These are phyloP conservation scores for Lycophotia porphyrea DNA, from an alignment of 2,888 invertebrate species.

Conservation along the genomic window DNA sequence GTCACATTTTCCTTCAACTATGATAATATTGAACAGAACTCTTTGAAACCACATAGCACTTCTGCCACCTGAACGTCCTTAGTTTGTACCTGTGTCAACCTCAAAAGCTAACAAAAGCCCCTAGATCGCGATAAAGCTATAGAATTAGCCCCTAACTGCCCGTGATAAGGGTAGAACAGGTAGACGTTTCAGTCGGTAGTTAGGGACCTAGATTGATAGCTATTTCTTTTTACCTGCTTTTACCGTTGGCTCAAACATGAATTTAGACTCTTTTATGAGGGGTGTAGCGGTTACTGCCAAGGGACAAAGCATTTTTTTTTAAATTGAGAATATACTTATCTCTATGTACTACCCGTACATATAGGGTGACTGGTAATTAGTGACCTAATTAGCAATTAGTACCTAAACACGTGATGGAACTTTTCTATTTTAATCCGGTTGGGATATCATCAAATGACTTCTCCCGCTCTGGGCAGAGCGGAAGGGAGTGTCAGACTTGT, in stretches of 20 bases:
- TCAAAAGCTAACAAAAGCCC: conserved; percentile 4
- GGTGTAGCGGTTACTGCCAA: background rate
- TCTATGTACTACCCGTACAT: too few species aligned
- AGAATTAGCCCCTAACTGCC: conserved; percentile 24
- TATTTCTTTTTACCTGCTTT: conserved; percentile 19
- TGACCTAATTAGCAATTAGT: too few species aligned
- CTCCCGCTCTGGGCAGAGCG: too few species aligned
- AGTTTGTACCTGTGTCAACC: conserved; percentile 28
- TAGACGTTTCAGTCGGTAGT: background rate
- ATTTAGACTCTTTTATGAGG: background rate
- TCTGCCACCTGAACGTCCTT: background rate
- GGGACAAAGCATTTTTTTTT: background rate
- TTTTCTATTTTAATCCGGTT: too few species aligned
- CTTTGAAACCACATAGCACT: background rate
- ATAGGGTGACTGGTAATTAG: too few species aligned
- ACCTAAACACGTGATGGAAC: too few species aligned
- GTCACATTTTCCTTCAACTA: background rate
- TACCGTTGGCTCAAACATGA: background rate
- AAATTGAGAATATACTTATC: background rate
- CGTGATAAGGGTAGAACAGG: conserved; percentile 38
- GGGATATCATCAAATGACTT: too few species aligned
- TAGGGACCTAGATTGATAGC: background rate
- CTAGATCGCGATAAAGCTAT: conserved; percentile 33
- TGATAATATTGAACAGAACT: conserved; percentile 3
- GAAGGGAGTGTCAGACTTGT: too few species aligned